Conservation (phyloP, 2,797 vertebrate genomes). For the Diglossa cyanea region DNA sequence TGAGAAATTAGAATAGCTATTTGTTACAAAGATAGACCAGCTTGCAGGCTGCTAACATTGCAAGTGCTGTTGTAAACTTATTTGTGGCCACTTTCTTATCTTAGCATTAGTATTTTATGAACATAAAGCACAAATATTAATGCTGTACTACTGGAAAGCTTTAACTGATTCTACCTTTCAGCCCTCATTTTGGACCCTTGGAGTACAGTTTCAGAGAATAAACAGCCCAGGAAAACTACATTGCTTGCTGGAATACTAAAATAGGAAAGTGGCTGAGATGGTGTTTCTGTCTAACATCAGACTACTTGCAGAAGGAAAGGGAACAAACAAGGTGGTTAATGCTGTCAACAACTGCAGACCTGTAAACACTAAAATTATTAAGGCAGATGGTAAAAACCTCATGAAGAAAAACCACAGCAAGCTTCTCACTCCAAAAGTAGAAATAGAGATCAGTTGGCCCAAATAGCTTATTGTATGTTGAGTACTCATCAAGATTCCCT, state of each 20-base stretch:
- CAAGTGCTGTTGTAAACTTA: not conserved
- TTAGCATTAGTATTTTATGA: not conserved
- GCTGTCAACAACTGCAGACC: not conserved
- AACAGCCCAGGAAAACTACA: not conserved
- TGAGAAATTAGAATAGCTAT: not conserved
- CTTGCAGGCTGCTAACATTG: not conserved
- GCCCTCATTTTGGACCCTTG: conserved; percentile 8
- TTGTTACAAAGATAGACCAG: not conserved
- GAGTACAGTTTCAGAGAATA: conserved; percentile 20
- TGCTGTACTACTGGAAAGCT: not conserved
- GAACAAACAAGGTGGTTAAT: not conserved
- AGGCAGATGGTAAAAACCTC: not conserved
- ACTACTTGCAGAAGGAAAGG: not conserved
- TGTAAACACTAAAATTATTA: not conserved
- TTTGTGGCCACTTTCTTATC: not conserved
- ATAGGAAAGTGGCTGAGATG: not conserved
- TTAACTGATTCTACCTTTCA: not conserved
- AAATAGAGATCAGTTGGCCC: not conserved
- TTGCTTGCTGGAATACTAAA: not conserved
- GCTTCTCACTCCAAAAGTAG: not conserved
- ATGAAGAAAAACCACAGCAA: not conserved
- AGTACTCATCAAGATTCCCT: conserved; percentile 32
- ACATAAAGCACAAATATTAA: not conserved
- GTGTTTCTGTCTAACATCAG: not conserved
- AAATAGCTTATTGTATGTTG: not conserved